phyloP scores from a whole-genome alignment of 2,888 invertebrate genomes.

The Tolmerus cingulatus region DNA sequence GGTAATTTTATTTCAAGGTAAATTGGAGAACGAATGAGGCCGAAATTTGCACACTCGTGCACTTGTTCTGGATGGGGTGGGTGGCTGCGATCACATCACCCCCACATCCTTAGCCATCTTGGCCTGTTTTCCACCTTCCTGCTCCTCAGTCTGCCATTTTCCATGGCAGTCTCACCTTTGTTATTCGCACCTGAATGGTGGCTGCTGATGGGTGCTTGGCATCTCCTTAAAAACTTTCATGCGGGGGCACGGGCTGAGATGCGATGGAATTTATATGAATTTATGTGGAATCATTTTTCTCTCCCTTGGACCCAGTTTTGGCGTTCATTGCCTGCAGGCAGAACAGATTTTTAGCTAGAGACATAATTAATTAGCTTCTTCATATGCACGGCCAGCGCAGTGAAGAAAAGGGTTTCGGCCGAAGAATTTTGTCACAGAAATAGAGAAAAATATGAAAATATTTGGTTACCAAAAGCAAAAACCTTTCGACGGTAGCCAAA shows the following conservation, averaged over 20 bases:
- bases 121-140: not conserved
- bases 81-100: not conserved
- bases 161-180: not conserved
- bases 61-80: not conserved
- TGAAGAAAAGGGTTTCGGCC: not conserved
- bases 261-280: slow-evolving; percentile 13
- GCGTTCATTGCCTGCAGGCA: not conserved
- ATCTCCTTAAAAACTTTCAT: not conserved
- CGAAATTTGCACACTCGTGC: slow-evolving; percentile 38
- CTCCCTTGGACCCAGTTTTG: not conserved
- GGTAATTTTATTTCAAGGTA: slow-evolving; percentile 40
- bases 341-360: not conserved
- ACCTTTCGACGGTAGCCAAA: too few relatives aligned
- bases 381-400: not conserved
- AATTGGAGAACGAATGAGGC: slow-evolving; percentile 41
- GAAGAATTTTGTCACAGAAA: not conserved
- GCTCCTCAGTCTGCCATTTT: not conserved
- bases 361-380: not conserved
- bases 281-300: not conserved
- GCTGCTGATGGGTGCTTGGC: not conserved
- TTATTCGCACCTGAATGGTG: not conserved
- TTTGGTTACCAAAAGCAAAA: too few relatives aligned
- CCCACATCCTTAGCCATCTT: not conserved
- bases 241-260: not conserved
- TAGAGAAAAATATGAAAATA: not conserved